phyloP scores from a whole-genome alignment of 2,797 vertebrate genomes.

The Melanotaenia boesemani region DNA sequence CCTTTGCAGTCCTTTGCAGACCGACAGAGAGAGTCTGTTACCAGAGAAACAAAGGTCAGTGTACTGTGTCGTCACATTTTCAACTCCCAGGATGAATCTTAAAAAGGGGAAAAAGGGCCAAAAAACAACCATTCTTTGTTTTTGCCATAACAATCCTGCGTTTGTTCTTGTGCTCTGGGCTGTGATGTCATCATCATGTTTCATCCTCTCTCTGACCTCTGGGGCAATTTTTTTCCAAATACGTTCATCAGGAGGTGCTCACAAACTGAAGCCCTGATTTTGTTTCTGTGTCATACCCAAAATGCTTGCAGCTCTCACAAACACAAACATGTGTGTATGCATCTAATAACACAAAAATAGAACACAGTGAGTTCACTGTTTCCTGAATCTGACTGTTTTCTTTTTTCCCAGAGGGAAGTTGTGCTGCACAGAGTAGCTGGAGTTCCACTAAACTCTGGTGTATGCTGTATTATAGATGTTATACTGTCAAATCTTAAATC shows the following conservation, averaged over 20 bases:
- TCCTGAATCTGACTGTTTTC: constrained; percentile 11
- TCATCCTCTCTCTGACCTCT: constrained; percentile 66
- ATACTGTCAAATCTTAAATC: constrained; percentile 13
- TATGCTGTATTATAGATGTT: constrained; percentile 31
- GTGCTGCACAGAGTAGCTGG: constrained; percentile 15
- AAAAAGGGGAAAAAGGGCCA: constrained; percentile 56
- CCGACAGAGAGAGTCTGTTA: constrained; percentile 77
- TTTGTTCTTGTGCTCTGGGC: constrained; percentile 69
- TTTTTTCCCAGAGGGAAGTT: constrained; percentile 28
- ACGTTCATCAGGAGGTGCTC: constrained; percentile 45
- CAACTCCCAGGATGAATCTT: constrained; percentile 70
- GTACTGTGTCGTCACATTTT: constrained; percentile 76
- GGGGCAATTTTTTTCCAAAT: constrained; percentile 36
- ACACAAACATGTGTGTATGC: constrained; percentile 48
- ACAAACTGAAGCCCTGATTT: constrained; percentile 34
- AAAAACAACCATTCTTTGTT: constrained; percentile 77
- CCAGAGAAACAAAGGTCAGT: constrained; percentile 77
- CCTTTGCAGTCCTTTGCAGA: constrained; percentile 12
- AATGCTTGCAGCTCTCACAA: neutral
- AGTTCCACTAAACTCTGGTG: constrained; percentile 37
- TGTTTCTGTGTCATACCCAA: constrained; percentile 22
- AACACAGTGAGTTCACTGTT: constrained; percentile 52
- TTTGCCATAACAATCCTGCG: constrained; percentile 59
- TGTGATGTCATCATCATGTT: constrained; percentile 74
- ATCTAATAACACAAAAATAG: constrained; percentile 52